A percentile compares a stretch with the other conserved stretches of the same genome.
Evolutionary conservation across 2,113 vertebrate species (phyloP).

Genomic region (Hippoglossus stenolepis): DNA sequence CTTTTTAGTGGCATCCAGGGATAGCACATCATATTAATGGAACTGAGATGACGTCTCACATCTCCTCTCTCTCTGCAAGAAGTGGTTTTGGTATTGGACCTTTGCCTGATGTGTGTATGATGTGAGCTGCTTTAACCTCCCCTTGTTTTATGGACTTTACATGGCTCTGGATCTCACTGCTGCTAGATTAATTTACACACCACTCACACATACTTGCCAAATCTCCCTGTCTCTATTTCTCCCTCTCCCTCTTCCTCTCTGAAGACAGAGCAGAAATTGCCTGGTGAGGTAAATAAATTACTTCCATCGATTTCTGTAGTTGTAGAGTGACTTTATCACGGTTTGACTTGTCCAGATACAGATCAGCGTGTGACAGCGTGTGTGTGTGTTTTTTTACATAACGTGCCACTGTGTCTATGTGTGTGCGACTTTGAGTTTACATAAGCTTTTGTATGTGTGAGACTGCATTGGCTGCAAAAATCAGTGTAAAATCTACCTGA

Average conservation of each 20-base stretch:
- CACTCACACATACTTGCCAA: constrained; percentile 77
- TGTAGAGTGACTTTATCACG: constrained; percentile 84
- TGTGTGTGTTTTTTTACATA: constrained; percentile 55
- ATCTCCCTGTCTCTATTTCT: constrained; percentile 56
- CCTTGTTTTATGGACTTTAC: constrained; percentile 83
- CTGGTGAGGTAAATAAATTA: constrained; percentile 85
- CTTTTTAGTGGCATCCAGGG: constrained; percentile 73
- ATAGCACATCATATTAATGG: constrained; percentile 72
- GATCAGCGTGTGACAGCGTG: constrained; percentile 75
- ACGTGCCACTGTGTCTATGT: constrained; percentile 51
- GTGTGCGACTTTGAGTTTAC: constrained; percentile 20
- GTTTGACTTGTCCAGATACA: constrained; percentile 82
- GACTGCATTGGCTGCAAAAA: constrained; percentile 48
- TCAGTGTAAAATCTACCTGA: constrained; percentile 70
- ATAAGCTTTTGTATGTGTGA: constrained; percentile 16
- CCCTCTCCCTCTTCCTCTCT: constrained; percentile 29
- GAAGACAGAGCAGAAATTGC: constrained; percentile 81
- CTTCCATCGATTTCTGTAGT: constrained; percentile 85
- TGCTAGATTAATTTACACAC: constrained; percentile 83
- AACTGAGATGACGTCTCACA: constrained; percentile 73
- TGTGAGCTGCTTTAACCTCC: constrained; percentile 79
- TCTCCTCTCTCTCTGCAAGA: constrained; percentile 67
- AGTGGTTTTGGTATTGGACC: constrained; percentile 73
- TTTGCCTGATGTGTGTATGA: constrained; percentile 75
- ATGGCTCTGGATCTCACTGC: constrained; percentile 77